Base-by-base conservation (phyloP, 2,113 vertebrate genomes). In the Notechis scutatus region DNA sequence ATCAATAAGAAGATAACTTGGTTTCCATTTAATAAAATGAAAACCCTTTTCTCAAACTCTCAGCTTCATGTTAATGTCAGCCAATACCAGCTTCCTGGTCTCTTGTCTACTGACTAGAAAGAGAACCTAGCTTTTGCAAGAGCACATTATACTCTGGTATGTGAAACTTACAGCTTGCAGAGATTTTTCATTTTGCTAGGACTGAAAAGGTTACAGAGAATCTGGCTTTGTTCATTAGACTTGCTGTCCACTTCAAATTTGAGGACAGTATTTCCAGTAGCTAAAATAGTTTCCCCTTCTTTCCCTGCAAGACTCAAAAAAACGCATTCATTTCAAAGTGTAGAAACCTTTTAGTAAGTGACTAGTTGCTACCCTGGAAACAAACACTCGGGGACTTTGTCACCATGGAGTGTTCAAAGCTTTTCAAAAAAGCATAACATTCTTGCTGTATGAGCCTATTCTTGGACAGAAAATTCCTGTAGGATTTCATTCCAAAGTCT, bases 281-380 rank as follows among this genome's bases (percentile, higher is more conserved):
- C 14, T 23, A 23, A 39, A 3, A 21, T 0, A 10, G 1, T 10
- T 39, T 39, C 29, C n/a, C 52, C 87, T n/a, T 34, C 26, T 85
- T 81, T 92, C 39, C 56, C 54, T 29, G 18, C 15, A 39, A 0
- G 0, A 42, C 10, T 0, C 0, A 24, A 10, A n/a, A 57, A 64
- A 42, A 34, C 0, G 0, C 24, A 39, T 69, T 42, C 3, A 8
- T 85, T 69, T 0, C 0, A 50, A 74, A 10, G 3, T n/a, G 1
- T n/a, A 18, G 42, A 42, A 14, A 85, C 89, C 55, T 90, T 88
- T 85, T 29, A 57, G 56, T 87, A 10, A 0, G 56, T 90, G 74
- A n/a, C 0, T 8, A 9, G 74, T 55, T 5, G 54, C 89, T 47
- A 6, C 45, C 74, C 90, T 8, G 54, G 88, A 93, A 92, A 59